Percentiles rank a stretch among this genome's conserved stretches.
These are phyloP conservation scores for Protaetia brevitarsis DNA, from an alignment of 1,140 invertebrate species.

Conservation along the genomic window DNA sequence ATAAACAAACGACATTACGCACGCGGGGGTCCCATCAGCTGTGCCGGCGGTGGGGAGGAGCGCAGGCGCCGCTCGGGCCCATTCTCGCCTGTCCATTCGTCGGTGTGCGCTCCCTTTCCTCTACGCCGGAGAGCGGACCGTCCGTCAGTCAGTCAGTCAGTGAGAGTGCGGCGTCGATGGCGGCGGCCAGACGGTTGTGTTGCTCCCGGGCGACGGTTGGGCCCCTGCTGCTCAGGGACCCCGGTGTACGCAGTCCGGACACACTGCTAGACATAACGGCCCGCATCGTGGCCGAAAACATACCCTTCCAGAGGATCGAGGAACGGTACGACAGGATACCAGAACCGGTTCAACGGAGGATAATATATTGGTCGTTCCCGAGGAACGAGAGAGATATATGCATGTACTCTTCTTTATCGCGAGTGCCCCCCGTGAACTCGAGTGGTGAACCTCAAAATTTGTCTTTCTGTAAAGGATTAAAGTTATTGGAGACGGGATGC, in stretches of 20 bases:
- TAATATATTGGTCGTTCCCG: slow-evolving; percentile 87
- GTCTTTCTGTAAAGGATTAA: slow-evolving; percentile 81
- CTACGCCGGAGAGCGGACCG: slow-evolving; percentile 16
- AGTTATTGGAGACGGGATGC: slow-evolving; percentile 73
- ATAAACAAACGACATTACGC: slow-evolving; percentile 49
- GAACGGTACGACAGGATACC: slow-evolving; percentile 82
- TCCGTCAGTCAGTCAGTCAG: slow-evolving; percentile 32
- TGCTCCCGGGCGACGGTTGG: slow-evolving; percentile 46
- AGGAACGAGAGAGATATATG: slow-evolving; percentile 82
- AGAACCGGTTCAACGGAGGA: slow-evolving; percentile 80
- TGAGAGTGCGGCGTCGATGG: slow-evolving; percentile 43
- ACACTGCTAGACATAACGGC: slow-evolving; percentile 77
- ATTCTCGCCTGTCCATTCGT: slow-evolving; percentile 23
- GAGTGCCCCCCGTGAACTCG: slow-evolving; percentile 53
- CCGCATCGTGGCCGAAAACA: slow-evolving; percentile 77
- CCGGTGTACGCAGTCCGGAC: slow-evolving; percentile 55
- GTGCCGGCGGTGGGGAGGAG: slow-evolving; percentile 30
- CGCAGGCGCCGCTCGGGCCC: slow-evolving; percentile 29
- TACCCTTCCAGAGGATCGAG: slow-evolving; percentile 83
- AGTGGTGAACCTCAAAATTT: slow-evolving; percentile 69
- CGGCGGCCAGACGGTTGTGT: slow-evolving; percentile 47
- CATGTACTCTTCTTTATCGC: slow-evolving; percentile 82
- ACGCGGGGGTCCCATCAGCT: slow-evolving; percentile 46
- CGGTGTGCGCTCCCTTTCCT: no score
- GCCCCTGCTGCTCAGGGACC: slow-evolving; percentile 50